Percentiles rank a stretch among this genome's conserved stretches.
phyloP scores from a whole-genome alignment of 2,888 invertebrate species.

The Clunio marinus region DNA sequence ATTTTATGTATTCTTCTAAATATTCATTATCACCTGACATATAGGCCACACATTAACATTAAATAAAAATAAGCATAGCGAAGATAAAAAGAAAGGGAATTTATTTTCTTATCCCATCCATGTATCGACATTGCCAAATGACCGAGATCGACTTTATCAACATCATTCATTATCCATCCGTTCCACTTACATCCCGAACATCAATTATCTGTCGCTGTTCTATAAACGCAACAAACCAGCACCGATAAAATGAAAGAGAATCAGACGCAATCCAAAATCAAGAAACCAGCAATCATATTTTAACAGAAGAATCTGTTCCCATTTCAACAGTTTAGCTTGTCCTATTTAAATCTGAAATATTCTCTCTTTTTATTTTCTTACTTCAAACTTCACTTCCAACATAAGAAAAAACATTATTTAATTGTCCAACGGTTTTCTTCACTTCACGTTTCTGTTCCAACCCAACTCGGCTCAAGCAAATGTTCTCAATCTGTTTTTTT shows the following conservation, averaged over 20 bases:
- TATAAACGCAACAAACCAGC: slow-evolving; percentile 15
- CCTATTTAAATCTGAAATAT: slow-evolving; percentile 34
- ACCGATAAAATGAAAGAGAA: background rate
- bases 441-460: slow-evolving; percentile 2
- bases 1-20: too few species aligned
- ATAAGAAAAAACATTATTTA: slow-evolving; percentile 24
- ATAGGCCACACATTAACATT: too few species aligned
- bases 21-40: too few species aligned
- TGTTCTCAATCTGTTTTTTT: background rate
- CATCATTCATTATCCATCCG: slow-evolving; percentile 27
- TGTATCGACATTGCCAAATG: background rate
- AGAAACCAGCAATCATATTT: slow-evolving; percentile 30
- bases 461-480: background rate
- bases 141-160: background rate
- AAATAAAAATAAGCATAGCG: too few species aligned
- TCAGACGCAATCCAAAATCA: slow-evolving; percentile 13
- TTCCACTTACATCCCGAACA: slow-evolving; percentile 34
- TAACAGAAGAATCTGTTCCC: slow-evolving; percentile 28
- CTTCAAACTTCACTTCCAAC: background rate
- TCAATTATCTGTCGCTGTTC: slow-evolving; percentile 37
- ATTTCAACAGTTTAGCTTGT: slow-evolving; percentile 28
- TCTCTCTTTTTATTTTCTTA: slow-evolving; percentile 8
- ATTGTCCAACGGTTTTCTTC: slow-evolving; percentile 36
- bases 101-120: background rate
- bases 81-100: slow-evolving; percentile 23